phyloP scores from a whole-genome alignment of 2,888 invertebrate genomes.

The Pardosa pseudoannulata region DNA sequence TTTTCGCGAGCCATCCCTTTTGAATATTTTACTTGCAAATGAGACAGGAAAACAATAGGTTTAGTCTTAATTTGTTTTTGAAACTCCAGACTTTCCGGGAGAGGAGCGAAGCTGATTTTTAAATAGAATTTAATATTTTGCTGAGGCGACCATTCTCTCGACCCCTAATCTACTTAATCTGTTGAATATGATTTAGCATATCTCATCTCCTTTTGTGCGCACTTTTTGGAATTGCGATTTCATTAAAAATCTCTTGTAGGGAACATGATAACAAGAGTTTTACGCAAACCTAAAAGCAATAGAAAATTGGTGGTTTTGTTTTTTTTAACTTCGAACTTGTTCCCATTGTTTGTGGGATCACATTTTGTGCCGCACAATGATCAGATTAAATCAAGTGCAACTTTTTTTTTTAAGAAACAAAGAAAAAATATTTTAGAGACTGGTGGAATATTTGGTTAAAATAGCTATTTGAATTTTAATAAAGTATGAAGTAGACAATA shows the following conservation, averaged over 20 bases:
- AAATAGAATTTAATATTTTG: not conserved
- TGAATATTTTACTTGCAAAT: constrained; percentile 5
- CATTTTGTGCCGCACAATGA: too few relatives aligned
- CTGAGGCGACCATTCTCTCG: not conserved
- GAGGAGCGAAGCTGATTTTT: not conserved
- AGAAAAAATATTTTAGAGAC: too few relatives aligned
- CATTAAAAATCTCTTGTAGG: not conserved
- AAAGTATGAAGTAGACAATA: too few relatives aligned
- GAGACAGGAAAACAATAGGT: not conserved
- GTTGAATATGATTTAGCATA: not conserved
- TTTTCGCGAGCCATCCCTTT: not conserved
- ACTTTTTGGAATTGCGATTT: not conserved
- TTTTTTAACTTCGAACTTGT: too few relatives aligned
- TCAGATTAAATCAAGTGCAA: too few relatives aligned
- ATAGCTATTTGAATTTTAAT: too few relatives aligned
- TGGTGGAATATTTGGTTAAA: too few relatives aligned
- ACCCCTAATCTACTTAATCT: not conserved
- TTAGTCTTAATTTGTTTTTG: not conserved
- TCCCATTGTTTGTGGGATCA: too few relatives aligned
- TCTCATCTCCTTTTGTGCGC: not conserved
- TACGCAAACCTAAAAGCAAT: too few relatives aligned
- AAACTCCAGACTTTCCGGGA: not conserved
- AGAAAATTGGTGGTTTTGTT: too few relatives aligned
- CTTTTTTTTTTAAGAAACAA: too few relatives aligned
- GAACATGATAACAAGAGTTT: too few relatives aligned